Evolutionary conservation across 2,113 vertebrate species (phyloP).

Genomic region (Pteruthius melanotis): DNA sequence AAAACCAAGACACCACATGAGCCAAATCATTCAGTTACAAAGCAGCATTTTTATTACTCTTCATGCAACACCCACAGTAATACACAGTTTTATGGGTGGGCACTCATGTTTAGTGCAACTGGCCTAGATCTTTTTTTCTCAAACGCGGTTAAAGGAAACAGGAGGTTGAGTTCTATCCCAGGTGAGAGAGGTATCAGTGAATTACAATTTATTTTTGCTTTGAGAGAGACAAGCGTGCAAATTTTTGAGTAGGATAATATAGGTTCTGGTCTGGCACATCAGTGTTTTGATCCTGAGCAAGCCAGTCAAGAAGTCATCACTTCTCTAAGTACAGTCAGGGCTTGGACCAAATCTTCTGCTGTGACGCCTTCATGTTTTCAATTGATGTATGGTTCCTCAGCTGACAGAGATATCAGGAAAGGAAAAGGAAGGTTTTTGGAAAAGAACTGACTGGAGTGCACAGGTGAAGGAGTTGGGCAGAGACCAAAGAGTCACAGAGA

Average conservation of each 20-base stretch:
- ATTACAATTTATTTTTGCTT: neutral
- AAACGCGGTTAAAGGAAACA: neutral
- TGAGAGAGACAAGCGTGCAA: fast-evolving
- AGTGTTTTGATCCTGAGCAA: neutral
- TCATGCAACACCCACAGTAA: neutral
- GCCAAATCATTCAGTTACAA: neutral
- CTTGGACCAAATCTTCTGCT: neutral
- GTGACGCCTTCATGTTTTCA: neutral
- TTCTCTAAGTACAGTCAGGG: neutral
- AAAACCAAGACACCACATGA: neutral
- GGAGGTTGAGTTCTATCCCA: neutral
- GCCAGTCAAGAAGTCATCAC: neutral
- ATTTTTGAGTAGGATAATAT: neutral
- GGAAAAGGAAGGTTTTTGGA: neutral
- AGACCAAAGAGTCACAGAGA: neutral
- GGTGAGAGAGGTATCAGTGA: neutral
- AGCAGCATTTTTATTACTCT: neutral
- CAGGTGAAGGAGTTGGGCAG: neutral
- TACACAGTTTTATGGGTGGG: neutral
- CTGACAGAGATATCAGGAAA: neutral
- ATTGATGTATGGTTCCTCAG: neutral
- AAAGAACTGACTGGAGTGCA: neutral
- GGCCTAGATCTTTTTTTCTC: neutral
- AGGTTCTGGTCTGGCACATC: neutral
- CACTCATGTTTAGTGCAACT: neutral